These are phyloP conservation scores for Eupithecia abbreviata DNA, from an alignment of 2,888 invertebrate species.

Conservation along the genomic window DNA sequence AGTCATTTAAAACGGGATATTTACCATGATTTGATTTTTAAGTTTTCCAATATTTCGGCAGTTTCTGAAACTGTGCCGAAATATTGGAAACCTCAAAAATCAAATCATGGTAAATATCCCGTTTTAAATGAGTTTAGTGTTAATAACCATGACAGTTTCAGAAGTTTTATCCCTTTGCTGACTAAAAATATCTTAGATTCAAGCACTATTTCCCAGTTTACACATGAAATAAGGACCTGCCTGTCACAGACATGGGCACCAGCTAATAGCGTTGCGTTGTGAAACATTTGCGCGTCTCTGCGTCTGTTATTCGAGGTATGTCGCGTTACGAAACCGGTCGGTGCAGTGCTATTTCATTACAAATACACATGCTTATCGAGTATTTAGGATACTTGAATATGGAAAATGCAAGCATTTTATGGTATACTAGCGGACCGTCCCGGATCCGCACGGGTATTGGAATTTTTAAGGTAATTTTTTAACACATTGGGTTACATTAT, in stretches of 20 bases:
- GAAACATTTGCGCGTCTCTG: conserved; percentile 53
- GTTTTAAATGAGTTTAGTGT: too few relatives aligned
- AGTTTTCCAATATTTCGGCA: too few relatives aligned
- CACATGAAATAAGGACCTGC: not conserved
- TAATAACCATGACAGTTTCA: too few relatives aligned
- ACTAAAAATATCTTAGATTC: not conserved
- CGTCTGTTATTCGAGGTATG: conserved; percentile 44
- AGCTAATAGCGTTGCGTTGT: conserved; percentile 40
- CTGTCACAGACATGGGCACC: conserved; percentile 9
- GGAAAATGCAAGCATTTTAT: conserved; percentile 5
- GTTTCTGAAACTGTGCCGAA: too few relatives aligned
- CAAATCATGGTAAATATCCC: too few relatives aligned
- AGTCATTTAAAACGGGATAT: too few relatives aligned
- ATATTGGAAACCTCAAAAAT: too few relatives aligned
- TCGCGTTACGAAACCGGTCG: conserved; percentile 47
- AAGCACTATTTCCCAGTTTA: not conserved
- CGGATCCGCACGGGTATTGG: too few relatives aligned
- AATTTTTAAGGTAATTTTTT: too few relatives aligned
- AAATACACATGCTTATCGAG: conserved; percentile 43
- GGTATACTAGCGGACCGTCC: not conserved
- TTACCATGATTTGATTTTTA: too few relatives aligned
- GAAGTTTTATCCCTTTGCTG: not conserved
- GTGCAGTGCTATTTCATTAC: conserved; percentile 46
- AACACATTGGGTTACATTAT: too few relatives aligned
- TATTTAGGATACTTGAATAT: conserved; percentile 38